Evolutionary conservation across 2,888 invertebrate genomes (phyloP), one percentile per base, ranked within the genome.

Genomic region (Taenaris catops): DNA sequence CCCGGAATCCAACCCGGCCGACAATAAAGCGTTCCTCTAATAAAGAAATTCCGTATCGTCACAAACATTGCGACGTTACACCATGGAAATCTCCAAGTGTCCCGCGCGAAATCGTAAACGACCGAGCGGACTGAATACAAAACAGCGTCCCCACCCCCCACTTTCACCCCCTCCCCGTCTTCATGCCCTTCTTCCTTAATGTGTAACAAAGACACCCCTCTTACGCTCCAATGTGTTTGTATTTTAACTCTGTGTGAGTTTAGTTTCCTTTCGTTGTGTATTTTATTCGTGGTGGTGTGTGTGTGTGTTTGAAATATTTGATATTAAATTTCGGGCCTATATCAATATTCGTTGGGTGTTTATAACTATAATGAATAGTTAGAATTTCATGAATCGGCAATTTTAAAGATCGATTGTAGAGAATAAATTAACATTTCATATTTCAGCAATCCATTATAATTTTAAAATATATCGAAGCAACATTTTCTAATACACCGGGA

Each of bases 191-290:
- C 75, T 81, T 83, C 84, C 83, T 81, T 83, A 83, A 81, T 79
- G 70, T 72, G 71, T 80, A 84, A 84, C 84, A 84, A 86, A 86
- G 86, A 84, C 83, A 70, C 83, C 83, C 83, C 83, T 75, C 80
- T 80, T 81, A 76, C 62, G 65, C 57, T 64, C 63, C 64, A 58
- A 68, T 78, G 78, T 78, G 67, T 78, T 73, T 65, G 73, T 72
- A 67, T 63, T 51, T 49, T 52, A 48, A 25, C 25, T 11, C 11
- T 70, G 78, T 80, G 78, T 78, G 76, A 32, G 78, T 70, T 47
- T 68, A 69, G 70, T 71, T 67, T 59, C 56, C 55, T 35, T 37
- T 42, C 38, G 39, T 42, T 32, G 36, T 36, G 29, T 37, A 25
- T 29, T 34, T 33, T 38, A 21, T 29, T 26, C 41, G 17, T 14